Base-by-base conservation (phyloP, 37 sponge, comb jelly and placozoan species). In the Petrosia ficiformis region DNA sequence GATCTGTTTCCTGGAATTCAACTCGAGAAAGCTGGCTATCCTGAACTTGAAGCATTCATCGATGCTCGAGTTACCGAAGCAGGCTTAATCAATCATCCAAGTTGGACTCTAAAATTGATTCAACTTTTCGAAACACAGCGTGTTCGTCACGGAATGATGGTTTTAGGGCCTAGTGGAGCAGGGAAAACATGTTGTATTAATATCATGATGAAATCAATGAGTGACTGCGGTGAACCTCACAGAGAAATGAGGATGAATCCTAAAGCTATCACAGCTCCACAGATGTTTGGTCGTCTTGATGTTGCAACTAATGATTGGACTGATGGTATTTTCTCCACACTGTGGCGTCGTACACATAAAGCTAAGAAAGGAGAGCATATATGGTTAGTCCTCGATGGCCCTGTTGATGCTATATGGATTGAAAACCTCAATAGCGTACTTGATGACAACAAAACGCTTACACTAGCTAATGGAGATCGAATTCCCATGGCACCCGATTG, bases 281-380 rank as follows among this genome's bases (percentile, higher is more conserved):
- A 98, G 81, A 95, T 98, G 99, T 98, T 95, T 82, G 99, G 99
- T n/a, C 76, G 89, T 0, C 78, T 98, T 10, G 99, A 98, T 82
- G 96, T 95, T 3, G 86, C 96, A 43, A 95, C 99, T 32, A 95
- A 98, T 81, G 99, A 98, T 77, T 98, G 99, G 99, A 95, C 99
- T 6, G 99, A 98, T 72, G 99, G 99, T 14, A 93, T 98, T 38
- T 95, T 98, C 83, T 95, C 99, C 68, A 95, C 95, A 0, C 85
- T 95, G 0, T 98, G 95, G 96, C 65, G 99, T n/a, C 79, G 90
- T n/a, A 98, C 96, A 39, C 89, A 89, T 52, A 92, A 91, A 36
- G 65, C 91, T 2, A 95, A 95, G 87, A 95, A 98, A 54, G 93
- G 96, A 74, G 96, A 98, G 40, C 88, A 92, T 29, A 72, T 95